phyloP scores from a whole-genome alignment of 2,797 vertebrate species.

The Cottoperca gobio region DNA sequence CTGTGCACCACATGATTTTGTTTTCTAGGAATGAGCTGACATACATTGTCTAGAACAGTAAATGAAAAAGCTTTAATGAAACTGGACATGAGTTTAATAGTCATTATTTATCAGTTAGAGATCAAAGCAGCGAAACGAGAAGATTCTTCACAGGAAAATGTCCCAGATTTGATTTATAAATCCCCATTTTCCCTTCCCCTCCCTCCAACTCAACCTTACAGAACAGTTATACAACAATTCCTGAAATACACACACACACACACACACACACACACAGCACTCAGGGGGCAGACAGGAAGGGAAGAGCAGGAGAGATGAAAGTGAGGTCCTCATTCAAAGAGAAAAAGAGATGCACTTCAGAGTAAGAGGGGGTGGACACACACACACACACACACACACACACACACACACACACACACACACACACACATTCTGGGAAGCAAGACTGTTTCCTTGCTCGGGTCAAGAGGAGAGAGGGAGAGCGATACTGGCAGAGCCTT shows the following conservation, averaged over 20 bases:
- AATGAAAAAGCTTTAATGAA: conserved; percentile 5
- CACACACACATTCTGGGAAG: conserved; percentile 16
- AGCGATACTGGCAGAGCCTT: neutral
- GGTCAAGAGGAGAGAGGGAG: conserved; percentile 25
- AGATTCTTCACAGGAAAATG: neutral
- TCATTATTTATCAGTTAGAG: neutral
- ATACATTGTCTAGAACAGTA: neutral
- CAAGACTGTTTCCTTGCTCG: neutral
- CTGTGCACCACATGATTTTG: neutral
- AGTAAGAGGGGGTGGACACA: conserved; percentile 3
- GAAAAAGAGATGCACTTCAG: conserved; percentile 40
- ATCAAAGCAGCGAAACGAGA: neutral
- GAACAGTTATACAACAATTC: conserved; percentile 71
- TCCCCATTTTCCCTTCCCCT: neutral
- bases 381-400: conserved; percentile 17
- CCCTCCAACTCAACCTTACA: conserved; percentile 38
- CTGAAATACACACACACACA: conserved; percentile 52
- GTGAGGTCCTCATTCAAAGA: conserved; percentile 56
- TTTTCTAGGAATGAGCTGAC: conserved; percentile 7
- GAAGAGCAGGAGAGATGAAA: conserved; percentile 49
- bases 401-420: neutral
- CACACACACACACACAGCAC: neutral
- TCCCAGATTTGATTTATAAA: neutral
- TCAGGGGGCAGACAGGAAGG: conserved; percentile 45
- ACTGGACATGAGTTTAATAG: neutral